A percentile compares a stretch with the other conserved stretches of the same genome.
These are phyloP conservation scores for Periphyllus acericola DNA, from an alignment of 2,888 invertebrate genomes.

Conservation along the genomic window DNA sequence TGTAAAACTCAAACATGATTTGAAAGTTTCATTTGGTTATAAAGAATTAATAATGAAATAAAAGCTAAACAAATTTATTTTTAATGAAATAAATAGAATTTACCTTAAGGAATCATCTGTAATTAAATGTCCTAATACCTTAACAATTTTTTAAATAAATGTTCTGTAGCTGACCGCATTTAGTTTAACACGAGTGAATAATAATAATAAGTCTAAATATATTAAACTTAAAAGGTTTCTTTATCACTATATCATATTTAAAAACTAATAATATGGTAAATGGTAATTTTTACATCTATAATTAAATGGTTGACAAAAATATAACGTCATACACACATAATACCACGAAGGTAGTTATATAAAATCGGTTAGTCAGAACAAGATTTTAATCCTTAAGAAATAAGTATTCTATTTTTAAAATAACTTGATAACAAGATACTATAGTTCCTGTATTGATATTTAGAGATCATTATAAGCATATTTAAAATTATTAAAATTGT, in stretches of 20 bases:
- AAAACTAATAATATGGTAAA: slow-evolving; percentile 3
- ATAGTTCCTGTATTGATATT: too few relatives aligned
- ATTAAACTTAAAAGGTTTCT: slow-evolving; percentile 46
- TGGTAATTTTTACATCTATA: not conserved
- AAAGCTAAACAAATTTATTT: not conserved
- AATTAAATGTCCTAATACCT: slow-evolving; percentile 10
- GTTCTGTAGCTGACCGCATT: slow-evolving; percentile 24
- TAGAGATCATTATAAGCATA: too few relatives aligned
- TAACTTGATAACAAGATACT: not conserved
- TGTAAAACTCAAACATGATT: too few relatives aligned
- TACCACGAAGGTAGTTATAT: not conserved
- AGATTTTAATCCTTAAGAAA: not conserved
- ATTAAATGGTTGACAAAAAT: not conserved
- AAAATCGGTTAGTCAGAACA: not conserved
- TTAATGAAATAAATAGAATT: not conserved
- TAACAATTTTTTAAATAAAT: slow-evolving; percentile 3
- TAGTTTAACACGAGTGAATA: not conserved
- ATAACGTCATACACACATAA: not conserved
- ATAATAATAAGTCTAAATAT: slow-evolving; percentile 43
- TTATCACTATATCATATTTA: not conserved
- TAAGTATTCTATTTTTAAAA: not conserved
- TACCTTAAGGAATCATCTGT: not conserved
- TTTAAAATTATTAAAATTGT: too few relatives aligned
- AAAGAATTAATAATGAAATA: not conserved
- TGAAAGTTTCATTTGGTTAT: not conserved